These are phyloP conservation scores for Orientallactaga bullata DNA, from an alignment of 2,113 vertebrate species.

Conservation along the genomic window DNA sequence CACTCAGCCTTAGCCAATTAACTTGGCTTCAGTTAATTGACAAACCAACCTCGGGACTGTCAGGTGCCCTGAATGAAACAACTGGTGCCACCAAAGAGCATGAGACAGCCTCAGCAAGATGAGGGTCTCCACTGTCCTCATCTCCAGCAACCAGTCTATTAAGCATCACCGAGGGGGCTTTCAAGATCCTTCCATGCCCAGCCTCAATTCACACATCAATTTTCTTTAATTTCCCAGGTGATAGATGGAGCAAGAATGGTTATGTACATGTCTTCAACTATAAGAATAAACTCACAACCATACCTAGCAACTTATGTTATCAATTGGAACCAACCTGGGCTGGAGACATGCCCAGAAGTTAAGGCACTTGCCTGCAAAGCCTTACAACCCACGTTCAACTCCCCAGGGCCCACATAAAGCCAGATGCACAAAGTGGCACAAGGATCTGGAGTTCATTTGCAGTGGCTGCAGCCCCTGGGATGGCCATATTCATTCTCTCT, in stretches of 20 bases:
- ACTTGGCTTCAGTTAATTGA: too few relatives aligned
- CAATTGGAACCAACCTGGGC: too few relatives aligned
- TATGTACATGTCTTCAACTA: neutral
- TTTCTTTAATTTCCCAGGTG: slow-evolving; percentile 26
- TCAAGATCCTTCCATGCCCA: neutral
- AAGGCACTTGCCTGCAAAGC: too few relatives aligned
- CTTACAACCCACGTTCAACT: too few relatives aligned
- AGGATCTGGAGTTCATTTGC: too few relatives aligned
- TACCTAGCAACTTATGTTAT: neutral
- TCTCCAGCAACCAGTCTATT: neutral
- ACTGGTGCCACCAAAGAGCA: neutral
- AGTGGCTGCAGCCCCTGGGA: too few relatives aligned
- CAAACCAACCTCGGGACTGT: neutral
- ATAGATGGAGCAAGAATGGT: neutral
- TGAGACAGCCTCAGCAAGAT: neutral
- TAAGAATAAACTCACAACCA: neutral
- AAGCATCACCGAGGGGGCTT: neutral
- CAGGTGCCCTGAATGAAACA: neutral
- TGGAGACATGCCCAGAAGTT: too few relatives aligned
- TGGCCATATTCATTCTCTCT: too few relatives aligned
- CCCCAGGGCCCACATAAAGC: too few relatives aligned
- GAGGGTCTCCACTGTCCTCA: too few relatives aligned
- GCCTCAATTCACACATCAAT: neutral
- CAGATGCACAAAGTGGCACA: too few relatives aligned
- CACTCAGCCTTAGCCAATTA: neutral